Base-by-base conservation (phyloP, 2,113 vertebrate species). In the Syrmaticus mikado region DNA sequence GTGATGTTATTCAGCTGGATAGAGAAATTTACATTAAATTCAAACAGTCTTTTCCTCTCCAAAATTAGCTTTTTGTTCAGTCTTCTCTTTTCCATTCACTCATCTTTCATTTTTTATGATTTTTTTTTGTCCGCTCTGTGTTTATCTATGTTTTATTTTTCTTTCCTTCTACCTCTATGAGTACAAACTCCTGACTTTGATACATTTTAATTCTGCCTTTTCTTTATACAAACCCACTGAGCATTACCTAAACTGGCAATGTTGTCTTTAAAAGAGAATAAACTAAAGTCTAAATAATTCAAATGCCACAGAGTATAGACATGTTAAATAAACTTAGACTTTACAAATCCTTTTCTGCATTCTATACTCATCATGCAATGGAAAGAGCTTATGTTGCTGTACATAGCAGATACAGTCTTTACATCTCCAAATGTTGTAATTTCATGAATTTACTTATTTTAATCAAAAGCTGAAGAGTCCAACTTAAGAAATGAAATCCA, bases 241-340 rank as follows among this genome's bases (percentile, higher is more conserved):
- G 87, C 34, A 38, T 94, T 96, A 72, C 96, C 74, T 94, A 96
- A 97, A 84, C 40, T 77, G 87, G 74, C 2, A 93, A 92, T 87
- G 65, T 58, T 75, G 36, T 75, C 85, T 82, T 81, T 82, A 93
- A 57, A 70, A 58, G 38, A n/a, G 20, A 84, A 81, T 73, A 91
- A 92, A 61, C 76, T 71, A 24, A 89, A 90, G 18, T 80, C 13
- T 36, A 81, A 72, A 32, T 70, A 65, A 28, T 62, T 81, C 24
- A 89, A 66, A 82, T 77, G 41, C 66, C 76, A 93, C 64, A 73
- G 19, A 85, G 27, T 79, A 72, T 20, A 90, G 27, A 58, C 38
- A 89, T n/a, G 24, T 85, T 92, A 93, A 94, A 66, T 71, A 93
- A 83, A 65, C 72, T 50, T 58, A 32, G 30, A 30, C 66, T 75